Evolutionary conservation across 2,797 vertebrate genomes (phyloP).

Genomic region (Lemur catta): DNA sequence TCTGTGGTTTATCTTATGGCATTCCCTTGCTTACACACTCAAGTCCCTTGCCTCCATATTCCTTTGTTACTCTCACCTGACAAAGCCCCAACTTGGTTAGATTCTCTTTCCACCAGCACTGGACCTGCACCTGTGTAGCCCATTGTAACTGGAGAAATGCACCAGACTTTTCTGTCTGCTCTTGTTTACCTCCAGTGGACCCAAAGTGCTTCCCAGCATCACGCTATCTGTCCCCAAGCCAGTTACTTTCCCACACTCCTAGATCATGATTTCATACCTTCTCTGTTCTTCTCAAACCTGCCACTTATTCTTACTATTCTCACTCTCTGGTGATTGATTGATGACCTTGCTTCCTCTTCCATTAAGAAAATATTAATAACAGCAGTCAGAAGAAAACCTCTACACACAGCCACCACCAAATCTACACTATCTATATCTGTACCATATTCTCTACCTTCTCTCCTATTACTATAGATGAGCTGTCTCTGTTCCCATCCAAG

Average conservation of each 20-base stretch:
- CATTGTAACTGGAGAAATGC: background rate
- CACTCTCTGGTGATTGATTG: background rate
- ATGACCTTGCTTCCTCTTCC: background rate
- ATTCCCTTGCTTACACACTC: background rate
- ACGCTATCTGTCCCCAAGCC: background rate
- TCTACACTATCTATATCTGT: background rate
- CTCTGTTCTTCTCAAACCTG: background rate
- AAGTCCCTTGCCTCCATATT: background rate
- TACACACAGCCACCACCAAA: background rate
- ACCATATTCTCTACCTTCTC: background rate
- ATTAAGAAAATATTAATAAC: background rate
- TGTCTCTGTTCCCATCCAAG: background rate
- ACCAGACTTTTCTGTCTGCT: background rate
- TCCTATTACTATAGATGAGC: background rate
- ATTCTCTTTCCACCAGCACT: background rate
- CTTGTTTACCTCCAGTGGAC: background rate
- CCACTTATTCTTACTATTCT: background rate
- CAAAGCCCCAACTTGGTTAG: background rate
- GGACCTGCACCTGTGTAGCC: background rate
- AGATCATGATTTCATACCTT: background rate
- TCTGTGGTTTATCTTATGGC: background rate
- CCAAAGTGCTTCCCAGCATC: background rate
- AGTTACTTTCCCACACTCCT: background rate
- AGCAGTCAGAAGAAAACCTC: background rate
- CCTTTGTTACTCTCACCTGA: background rate